Evolutionary conservation across 2,888 invertebrate species (phyloP), one percentile per base, ranked within the genome.

Genomic region (Plutella xylostella): DNA sequence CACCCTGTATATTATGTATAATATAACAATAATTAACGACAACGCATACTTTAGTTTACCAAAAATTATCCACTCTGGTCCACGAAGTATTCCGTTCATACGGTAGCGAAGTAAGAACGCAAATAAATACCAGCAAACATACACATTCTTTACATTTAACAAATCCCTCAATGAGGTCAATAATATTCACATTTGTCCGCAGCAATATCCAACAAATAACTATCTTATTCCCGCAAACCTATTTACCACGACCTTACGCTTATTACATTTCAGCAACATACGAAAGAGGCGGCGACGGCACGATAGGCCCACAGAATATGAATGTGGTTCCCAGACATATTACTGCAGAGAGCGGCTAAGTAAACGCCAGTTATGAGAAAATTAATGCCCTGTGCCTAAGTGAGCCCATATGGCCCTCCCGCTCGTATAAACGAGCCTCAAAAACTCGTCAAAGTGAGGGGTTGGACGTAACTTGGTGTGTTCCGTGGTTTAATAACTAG

Each of bases 271-370:
- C 34, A 20, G 18, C 22, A 33, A 21, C 12, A 17, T 15, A 33
- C 21, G 14, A n/a, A n/a, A 7, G 21, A 20, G 33, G 33, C 33
- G 34, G 15, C 33, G 20, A 6, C 9, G 19, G 14, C 18, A 19
- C 22, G 39, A 39, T 14, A 25, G 25, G 42, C 21, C 42, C 42
- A n/a, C n/a, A 34, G 42, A 42, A 58, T 68, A 72, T 72, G 67
- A 74, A 75, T 70, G 67, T 65, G 65, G 72, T 74, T 75, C 69
- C 75, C 68, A 75, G 68, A 65, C 56, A 61, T 70, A 75, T 77
- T 73, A 71, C 67, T 55, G 58, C 56, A 56, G 50, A 58, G 52
- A 63, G 59, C 66, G 63, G 65, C 63, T 65, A 56, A 64, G 63
- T 53, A 61, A 67, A 61, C 65, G 62, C 61, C 68, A 69, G 68